phyloP scores from a whole-genome alignment of 37 sponge, comb jelly and placozoan genomes.

The Geodia barretti region DNA sequence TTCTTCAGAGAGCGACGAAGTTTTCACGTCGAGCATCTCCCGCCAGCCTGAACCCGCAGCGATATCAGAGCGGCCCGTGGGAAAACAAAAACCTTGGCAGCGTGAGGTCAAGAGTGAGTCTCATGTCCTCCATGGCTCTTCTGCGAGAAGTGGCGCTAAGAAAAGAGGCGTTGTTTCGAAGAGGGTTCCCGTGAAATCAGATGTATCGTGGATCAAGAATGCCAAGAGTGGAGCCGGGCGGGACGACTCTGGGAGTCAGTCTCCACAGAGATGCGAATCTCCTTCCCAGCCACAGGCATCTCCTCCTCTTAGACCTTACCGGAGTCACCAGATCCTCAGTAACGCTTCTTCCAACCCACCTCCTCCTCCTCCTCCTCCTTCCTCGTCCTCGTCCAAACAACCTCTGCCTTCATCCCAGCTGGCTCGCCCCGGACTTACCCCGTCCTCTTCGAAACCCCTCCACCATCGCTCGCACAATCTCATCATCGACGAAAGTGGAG shows the following conservation, averaged over 20 bases:
- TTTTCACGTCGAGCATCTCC: too few relatives aligned
- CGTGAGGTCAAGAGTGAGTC: not conserved
- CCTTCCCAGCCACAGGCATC: not conserved
- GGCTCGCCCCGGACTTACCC: not conserved
- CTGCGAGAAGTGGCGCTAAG: not conserved
- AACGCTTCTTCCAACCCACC: not conserved
- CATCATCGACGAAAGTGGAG: not conserved
- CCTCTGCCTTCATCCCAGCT: not conserved
- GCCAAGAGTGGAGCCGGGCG: not conserved
- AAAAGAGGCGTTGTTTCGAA: slow-evolving; percentile 15
- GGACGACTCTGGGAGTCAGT: too few relatives aligned
- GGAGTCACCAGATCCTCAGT: slow-evolving; percentile 26
- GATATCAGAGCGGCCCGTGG: not conserved
- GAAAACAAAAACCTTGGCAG: not conserved
- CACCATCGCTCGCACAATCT: not conserved
- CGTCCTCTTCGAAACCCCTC: not conserved
- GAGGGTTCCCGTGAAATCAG: slow-evolving; percentile 8
- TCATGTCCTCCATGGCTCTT: not conserved
- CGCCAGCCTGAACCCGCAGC: too few relatives aligned
- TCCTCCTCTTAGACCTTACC: slow-evolving; percentile 8
- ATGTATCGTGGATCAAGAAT: slow-evolving; percentile 29
- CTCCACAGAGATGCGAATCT: too few relatives aligned
- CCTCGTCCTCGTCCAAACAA: not conserved
- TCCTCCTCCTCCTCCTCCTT: not conserved
- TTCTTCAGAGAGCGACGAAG: not conserved